These are phyloP conservation scores for Eilema caniola DNA, from an alignment of 2,888 invertebrate genomes.

Conservation along the genomic window DNA sequence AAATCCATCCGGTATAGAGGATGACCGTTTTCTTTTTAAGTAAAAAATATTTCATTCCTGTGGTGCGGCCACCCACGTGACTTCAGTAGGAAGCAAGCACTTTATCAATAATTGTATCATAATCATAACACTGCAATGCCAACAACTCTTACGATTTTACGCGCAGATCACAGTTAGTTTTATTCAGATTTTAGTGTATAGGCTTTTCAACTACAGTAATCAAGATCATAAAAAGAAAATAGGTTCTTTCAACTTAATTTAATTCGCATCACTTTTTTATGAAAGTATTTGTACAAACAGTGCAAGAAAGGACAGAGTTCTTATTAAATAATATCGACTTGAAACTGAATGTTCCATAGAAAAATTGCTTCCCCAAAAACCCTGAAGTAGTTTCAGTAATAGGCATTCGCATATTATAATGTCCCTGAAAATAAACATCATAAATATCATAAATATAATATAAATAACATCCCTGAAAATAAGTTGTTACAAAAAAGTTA, in stretches of 20 bases:
- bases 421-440: not conserved
- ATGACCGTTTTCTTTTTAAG: too few species aligned
- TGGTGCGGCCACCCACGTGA: too few species aligned
- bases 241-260: not conserved
- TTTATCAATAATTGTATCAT: too few species aligned
- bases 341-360: slow-evolving; percentile 3
- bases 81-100: too few species aligned
- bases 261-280: not conserved
- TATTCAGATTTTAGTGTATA: not conserved
- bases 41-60: too few species aligned
- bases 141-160: not conserved
- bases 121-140: not conserved
- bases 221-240: too few species aligned
- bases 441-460: too few species aligned
- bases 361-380: slow-evolving; percentile 4
- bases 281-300: not conserved
- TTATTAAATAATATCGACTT: not conserved
- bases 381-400: not conserved
- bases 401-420: not conserved
- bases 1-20: too few species aligned
- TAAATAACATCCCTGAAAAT: too few species aligned
- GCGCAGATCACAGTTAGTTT: not conserved
- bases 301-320: not conserved
- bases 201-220: not conserved
- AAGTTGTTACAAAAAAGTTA: too few species aligned